These are phyloP conservation scores for Semaprochilodus insignis DNA, from an alignment of 2,797 vertebrate genomes.

Conservation along the genomic window DNA sequence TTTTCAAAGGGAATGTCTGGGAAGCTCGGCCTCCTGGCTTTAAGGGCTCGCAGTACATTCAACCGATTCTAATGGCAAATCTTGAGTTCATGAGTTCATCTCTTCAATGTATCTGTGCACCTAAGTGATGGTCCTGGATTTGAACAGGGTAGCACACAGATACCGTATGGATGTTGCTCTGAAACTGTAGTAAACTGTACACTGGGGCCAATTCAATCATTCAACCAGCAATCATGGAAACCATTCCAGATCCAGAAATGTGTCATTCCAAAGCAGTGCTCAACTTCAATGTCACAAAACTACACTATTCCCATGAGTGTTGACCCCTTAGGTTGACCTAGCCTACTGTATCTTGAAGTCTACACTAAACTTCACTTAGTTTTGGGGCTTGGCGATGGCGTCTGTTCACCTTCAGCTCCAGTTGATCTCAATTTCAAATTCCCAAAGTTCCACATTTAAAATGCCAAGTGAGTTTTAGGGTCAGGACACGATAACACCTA, in stretches of 20 bases:
- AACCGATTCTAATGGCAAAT: too few species aligned
- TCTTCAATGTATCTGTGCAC: too few species aligned
- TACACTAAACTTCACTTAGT: background rate
- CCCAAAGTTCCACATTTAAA: background rate
- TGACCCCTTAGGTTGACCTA: background rate
- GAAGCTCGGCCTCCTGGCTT: too few species aligned
- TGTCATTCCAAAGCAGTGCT: too few species aligned
- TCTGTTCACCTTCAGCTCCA: background rate
- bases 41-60: too few species aligned
- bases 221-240: background rate
- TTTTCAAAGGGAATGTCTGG: too few species aligned
- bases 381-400: background rate
- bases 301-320: background rate
- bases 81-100: too few species aligned
- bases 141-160: too few species aligned
- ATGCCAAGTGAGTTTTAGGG: conserved; percentile 21
- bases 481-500: conserved; percentile 17
- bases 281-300: background rate
- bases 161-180: too few species aligned
- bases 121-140: too few species aligned
- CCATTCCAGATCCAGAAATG: background rate
- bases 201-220: too few species aligned
- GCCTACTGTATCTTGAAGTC: background rate
- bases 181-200: too few species aligned
- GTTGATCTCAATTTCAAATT: conserved; percentile 13